Percentiles rank a stretch among this genome's conserved stretches.
These are phyloP conservation scores for Emydocephalus ijimae DNA, from an alignment of 2,113 vertebrate species.

Conservation along the genomic window DNA sequence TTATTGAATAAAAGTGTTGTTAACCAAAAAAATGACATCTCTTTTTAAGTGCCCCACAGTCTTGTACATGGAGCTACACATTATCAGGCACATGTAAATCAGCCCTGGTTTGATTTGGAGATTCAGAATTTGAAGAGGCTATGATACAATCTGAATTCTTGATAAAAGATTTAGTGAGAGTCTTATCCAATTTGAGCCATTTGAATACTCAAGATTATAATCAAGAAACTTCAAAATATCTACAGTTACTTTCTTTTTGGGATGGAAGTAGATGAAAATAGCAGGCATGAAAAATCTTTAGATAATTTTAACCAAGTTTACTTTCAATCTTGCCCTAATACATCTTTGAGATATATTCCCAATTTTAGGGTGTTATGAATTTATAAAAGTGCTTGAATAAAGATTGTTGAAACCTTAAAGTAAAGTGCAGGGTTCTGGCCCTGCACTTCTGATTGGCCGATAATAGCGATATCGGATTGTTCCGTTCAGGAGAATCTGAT, in stretches of 20 bases:
- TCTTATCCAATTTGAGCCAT: background rate
- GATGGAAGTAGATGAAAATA: background rate
- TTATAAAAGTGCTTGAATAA: too few relatives aligned
- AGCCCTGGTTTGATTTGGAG: background rate
- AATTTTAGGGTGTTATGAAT: too few relatives aligned
- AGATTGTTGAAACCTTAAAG: too few relatives aligned
- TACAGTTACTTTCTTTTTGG: background rate
- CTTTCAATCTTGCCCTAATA: background rate
- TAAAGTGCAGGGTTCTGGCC: too few relatives aligned
- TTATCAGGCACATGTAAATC: background rate
- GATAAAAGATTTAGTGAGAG: background rate
- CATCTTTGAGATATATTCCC: background rate
- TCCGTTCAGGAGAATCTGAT: too few relatives aligned
- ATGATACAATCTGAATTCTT: background rate
- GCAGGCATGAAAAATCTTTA: background rate
- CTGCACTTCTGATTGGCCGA: too few relatives aligned
- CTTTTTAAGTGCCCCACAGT: background rate
- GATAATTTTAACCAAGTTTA: background rate
- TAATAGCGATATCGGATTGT: too few relatives aligned
- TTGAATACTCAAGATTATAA: background rate
- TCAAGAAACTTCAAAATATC: background rate
- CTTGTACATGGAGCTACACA: background rate
- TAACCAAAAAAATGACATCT: background rate
- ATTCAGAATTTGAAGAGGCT: background rate
- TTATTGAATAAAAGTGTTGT: background rate